Conservation (phyloP, 2,113 vertebrate genomes). For the Cyanistes caeruleus region DNA sequence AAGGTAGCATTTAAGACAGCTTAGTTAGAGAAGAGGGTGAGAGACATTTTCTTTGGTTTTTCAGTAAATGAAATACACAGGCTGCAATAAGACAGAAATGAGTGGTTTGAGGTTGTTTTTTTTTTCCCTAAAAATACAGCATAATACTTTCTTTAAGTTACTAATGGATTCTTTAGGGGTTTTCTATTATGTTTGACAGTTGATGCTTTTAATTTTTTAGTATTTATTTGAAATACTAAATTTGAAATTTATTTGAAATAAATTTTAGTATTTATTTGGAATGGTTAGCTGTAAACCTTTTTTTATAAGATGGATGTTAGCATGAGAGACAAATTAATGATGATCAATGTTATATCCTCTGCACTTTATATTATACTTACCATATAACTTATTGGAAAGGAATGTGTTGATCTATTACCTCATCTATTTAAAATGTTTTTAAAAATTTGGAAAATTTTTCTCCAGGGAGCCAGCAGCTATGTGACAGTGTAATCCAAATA, state of each 20-base stretch:
- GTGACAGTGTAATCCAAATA: conserved; percentile 68
- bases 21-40: neutral
- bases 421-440: conserved; percentile 74
- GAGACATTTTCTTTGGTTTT: neutral
- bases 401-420: conserved; percentile 68
- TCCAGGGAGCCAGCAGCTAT: conserved; percentile 61
- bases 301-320: neutral
- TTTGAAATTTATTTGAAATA: too few species aligned
- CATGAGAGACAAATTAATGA: neutral
- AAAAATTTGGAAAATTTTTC: conserved; percentile 76
- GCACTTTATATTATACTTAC: neutral
- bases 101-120: neutral
- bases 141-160: neutral
- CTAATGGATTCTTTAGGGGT: neutral
- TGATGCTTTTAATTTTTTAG: neutral
- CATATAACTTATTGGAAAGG: conserved; percentile 53
- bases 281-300: neutral
- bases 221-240: neutral
- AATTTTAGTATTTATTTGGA: neutral
- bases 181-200: neutral
- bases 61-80: neutral
- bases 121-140: neutral
- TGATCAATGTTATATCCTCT: neutral
- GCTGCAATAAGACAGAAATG: neutral
- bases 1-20: neutral